Base-by-base conservation (phyloP, 2,797 vertebrate species). In the Petrocephalus sullivani region DNA sequence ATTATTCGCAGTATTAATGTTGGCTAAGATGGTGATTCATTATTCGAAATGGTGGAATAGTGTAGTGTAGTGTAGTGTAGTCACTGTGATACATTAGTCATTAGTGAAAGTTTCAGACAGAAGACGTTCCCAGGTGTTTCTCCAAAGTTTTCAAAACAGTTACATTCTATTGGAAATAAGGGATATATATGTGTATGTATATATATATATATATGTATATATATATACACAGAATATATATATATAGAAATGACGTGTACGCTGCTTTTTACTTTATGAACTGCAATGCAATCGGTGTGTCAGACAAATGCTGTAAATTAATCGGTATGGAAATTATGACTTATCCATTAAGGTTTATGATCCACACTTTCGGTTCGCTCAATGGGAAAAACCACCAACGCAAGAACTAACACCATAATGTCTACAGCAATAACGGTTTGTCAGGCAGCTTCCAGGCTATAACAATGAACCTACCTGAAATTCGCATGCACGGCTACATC, bases 401-500 rank as follows among this genome's bases (percentile, higher is more conserved):
- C 49, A 83, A 83, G 49, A 83, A 83, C 46, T 54, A 54, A 54
- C 46, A 54, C 21, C 46, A 16, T 83, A 54, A 83, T 46, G n/a
- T 21, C 41, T 51, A 19, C 46, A 64, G 57, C n/a, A 87, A 83
- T 54, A 83, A 83, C 49, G 81, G 21, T 54, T 21, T 53, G 49
- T 54, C 46, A 67, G n/a, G 12, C 57, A 57, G 64, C 10, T 10
- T 86, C 46, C 49, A 56, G 33, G 82, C 83, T 5, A 33, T n/a
- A 78, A 82, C 37, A 37, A 41, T 54, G 51, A 86, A 19, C 83
- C 49, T 75, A 96, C 96, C 96, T 96, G 95, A 95, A 92, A 95
- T 96, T 91, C 95, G 95, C 95, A 96, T 96, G 95, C 96, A 96
- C 88, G 95, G 95, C 88, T 96, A 96, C 93, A 96, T 96, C 93